phyloP scores from a whole-genome alignment of 2,797 vertebrate genomes.

The Streptopelia turtur region DNA sequence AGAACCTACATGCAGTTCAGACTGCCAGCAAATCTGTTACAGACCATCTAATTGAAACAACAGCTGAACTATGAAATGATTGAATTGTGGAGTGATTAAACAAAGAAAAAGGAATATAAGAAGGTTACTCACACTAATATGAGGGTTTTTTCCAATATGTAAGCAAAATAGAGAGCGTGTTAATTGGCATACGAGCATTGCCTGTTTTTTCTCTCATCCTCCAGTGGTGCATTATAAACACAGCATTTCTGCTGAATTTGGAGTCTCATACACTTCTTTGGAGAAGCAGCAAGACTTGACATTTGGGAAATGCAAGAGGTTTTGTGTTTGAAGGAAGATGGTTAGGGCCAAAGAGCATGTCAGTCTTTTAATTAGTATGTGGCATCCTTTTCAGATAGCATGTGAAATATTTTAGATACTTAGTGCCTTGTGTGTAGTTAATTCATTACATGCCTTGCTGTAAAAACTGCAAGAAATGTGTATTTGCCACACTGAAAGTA shows the following conservation, averaged over 20 bases:
- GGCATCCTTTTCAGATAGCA: background rate
- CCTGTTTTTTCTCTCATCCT: background rate
- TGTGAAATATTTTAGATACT: background rate
- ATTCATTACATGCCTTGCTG: background rate
- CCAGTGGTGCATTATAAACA: background rate
- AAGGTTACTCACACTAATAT: background rate
- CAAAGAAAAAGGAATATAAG: conserved; percentile 9
- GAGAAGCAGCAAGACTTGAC: background rate
- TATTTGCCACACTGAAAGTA: background rate
- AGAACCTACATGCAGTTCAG: background rate
- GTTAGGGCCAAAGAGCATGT: background rate
- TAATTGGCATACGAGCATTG: background rate
- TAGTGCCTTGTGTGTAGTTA: background rate
- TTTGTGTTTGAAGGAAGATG: background rate
- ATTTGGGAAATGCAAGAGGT: background rate
- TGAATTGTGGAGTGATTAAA: conserved; percentile 32
- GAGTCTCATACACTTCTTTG: background rate
- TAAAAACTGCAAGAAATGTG: background rate
- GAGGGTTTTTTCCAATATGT: background rate
- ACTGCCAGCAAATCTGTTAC: background rate
- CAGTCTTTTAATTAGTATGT: background rate
- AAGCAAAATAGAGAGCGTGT: background rate
- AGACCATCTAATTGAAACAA: conserved; percentile 4
- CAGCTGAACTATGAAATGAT: background rate
- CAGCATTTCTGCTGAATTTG: background rate